A percentile compares a stretch with the other conserved stretches of the same genome.
Conservation (phyloP, 2,797 vertebrate genomes). For the Philypnodon macrostomus region DNA sequence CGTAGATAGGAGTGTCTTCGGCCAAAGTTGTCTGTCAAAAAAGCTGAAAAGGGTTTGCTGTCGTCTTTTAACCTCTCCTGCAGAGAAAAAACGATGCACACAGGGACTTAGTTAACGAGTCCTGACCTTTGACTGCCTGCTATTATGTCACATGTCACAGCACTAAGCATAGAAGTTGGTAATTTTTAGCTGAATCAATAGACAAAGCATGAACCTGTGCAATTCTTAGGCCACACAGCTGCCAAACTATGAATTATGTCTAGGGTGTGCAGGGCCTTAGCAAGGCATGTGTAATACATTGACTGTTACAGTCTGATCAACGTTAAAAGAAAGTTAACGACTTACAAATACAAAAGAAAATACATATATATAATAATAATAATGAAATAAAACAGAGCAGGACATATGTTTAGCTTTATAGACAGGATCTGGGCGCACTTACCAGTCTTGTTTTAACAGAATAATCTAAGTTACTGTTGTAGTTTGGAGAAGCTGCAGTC, state of each 20-base stretch:
- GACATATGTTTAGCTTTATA: too few species aligned
- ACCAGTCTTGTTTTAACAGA: conserved; percentile 43
- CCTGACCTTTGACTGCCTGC: conserved; percentile 33
- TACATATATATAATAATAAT: too few species aligned
- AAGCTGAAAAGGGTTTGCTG: conserved; percentile 83
- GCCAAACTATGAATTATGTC: too few species aligned
- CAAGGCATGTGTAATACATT: not conserved
- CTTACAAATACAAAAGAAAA: too few species aligned
- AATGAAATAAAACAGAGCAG: too few species aligned
- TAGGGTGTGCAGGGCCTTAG: too few species aligned
- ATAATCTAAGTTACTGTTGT: conserved; percentile 25
- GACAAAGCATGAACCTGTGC: too few species aligned
- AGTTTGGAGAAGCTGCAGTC: conserved; percentile 31
- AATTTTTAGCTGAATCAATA: too few species aligned
- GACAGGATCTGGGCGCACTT: not conserved
- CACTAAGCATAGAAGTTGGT: not conserved
- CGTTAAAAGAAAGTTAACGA: too few species aligned
- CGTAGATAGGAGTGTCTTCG: conserved; percentile 91
- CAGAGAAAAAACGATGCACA: conserved; percentile 2
- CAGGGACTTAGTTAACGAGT: too few species aligned
- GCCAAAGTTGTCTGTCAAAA: conserved; percentile 88
- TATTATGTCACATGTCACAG: conserved; percentile 5
- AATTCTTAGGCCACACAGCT: too few species aligned
- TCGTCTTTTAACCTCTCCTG: conserved; percentile 73
- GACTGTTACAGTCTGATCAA: not conserved